Evolutionary conservation across 2,888 invertebrate genomes (phyloP), one percentile per base, ranked within the genome.

Genomic region (Tethea ocularis): DNA sequence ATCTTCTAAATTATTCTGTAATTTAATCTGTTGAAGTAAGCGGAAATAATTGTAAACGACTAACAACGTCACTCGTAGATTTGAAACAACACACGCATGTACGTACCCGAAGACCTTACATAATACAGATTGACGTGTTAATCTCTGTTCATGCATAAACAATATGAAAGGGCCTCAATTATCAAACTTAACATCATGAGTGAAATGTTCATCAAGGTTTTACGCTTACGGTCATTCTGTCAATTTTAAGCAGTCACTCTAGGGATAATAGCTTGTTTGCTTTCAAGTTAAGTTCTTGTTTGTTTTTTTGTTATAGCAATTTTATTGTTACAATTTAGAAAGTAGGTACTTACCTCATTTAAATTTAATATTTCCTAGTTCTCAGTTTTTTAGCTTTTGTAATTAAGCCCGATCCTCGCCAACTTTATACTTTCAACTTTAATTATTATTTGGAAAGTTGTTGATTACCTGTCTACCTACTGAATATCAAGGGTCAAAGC

Each of bases 71-170:
- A n/a, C n/a, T n/a, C 20, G 11, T 20, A 46, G 20, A 10, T 46
- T 20, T 20, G 7, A 46, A 46, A n/a, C 20, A 46, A 46, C 7
- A 46, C 46, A 46, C 20, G 46, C 20, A 20, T 54, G 22, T 13
- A 13, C 68, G 22, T 13, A 13, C 68, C 64, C 57, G 56, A 67
- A 67, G 68, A 72, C 68, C 65, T 62, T 57, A 69, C 63, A 22
- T 78, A 81, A 82, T 82, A 71, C 74, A 71, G 77, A 80, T 83
- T 77, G 83, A 82, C 82, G 75, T 74, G 76, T 65, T 77, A 82
- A 79, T 79, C 81, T 75, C 78, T 68, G 75, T 74, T 77, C 81
- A 82, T 84, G 81, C 78, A 83, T 84, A 83, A 82, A 82, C 75
- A 78, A 84, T 77, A 70, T 59, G 64, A 64, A 33, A 67, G 68